Evolutionary conservation across 2,113 vertebrate genomes (phyloP).

Genomic region (Eulemur rufifrons): DNA sequence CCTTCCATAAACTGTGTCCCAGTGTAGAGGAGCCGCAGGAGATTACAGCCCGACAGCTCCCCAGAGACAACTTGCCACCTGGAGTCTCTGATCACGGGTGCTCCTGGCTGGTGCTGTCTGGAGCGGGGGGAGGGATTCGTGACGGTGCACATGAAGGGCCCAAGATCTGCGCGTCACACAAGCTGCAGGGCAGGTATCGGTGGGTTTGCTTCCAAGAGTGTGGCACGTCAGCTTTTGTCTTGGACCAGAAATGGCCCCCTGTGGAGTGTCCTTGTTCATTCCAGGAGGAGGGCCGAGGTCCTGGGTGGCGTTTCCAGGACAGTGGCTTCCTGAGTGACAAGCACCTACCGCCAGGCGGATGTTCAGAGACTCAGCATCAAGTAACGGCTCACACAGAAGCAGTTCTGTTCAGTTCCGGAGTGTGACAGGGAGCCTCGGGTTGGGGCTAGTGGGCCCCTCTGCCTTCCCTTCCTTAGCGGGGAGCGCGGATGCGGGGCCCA

Average conservation of each 20-base stretch:
- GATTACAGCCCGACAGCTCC: neutral
- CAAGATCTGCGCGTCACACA: neutral
- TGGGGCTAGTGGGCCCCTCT: rapidly evolving
- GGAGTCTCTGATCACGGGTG: neutral
- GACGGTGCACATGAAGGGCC: neutral
- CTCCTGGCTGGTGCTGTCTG: neutral
- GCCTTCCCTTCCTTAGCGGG: neutral
- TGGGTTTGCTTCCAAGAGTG: neutral
- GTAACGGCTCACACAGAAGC: rapidly evolving
- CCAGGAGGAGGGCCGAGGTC: neutral
- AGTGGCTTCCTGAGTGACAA: neutral
- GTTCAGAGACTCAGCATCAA: rapidly evolving
- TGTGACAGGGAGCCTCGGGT: rapidly evolving
- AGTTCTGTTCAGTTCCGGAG: rapidly evolving
- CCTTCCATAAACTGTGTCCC: neutral
- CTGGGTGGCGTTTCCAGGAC: neutral
- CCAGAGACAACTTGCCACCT: neutral
- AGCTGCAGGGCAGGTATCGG: neutral
- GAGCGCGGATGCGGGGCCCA: neutral
- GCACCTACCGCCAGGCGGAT: neutral
- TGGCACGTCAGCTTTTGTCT: neutral
- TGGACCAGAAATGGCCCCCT: neutral
- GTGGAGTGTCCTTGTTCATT: neutral
- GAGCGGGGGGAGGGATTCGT: neutral
- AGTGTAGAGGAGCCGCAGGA: neutral